phyloP scores from a whole-genome alignment of 64 coral and sea anemone species.

The Pocillopora verrucosa region DNA sequence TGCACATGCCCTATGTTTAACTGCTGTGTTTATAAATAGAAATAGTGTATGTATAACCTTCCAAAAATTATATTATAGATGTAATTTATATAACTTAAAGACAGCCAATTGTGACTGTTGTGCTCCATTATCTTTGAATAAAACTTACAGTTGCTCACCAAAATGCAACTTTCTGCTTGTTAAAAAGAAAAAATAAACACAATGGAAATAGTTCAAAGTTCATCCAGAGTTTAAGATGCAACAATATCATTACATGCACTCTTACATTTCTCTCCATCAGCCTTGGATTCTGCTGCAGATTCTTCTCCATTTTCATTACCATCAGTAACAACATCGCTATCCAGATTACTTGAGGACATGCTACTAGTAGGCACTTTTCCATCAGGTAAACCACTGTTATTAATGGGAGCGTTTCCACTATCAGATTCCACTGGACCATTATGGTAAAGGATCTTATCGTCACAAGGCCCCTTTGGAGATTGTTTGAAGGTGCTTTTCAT shows the following conservation, averaged over 20 bases:
- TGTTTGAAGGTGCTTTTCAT: neutral
- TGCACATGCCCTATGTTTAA: too few species aligned
- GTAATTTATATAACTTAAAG: too few species aligned
- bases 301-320: neutral
- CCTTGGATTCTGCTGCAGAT: neutral
- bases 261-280: neutral
- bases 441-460: neutral
- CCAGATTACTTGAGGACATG: neutral
- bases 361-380: too few species aligned
- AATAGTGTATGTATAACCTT: too few species aligned
- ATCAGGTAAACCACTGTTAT: neutral
- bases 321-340: slow-evolving; percentile 15
- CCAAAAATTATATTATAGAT: too few species aligned
- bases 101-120: too few species aligned
- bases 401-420: neutral
- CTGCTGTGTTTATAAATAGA: too few species aligned
- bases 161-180: too few species aligned
- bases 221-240: neutral
- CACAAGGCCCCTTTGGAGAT: neutral
- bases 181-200: too few species aligned
- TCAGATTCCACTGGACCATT: neutral
- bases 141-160: too few species aligned
- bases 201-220: neutral
- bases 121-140: too few species aligned
- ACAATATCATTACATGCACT: neutral